A percentile compares a stretch with the other conserved stretches of the same genome.
phyloP scores from a whole-genome alignment of 1,140 invertebrate species.

The Reticulitermes speratus region DNA sequence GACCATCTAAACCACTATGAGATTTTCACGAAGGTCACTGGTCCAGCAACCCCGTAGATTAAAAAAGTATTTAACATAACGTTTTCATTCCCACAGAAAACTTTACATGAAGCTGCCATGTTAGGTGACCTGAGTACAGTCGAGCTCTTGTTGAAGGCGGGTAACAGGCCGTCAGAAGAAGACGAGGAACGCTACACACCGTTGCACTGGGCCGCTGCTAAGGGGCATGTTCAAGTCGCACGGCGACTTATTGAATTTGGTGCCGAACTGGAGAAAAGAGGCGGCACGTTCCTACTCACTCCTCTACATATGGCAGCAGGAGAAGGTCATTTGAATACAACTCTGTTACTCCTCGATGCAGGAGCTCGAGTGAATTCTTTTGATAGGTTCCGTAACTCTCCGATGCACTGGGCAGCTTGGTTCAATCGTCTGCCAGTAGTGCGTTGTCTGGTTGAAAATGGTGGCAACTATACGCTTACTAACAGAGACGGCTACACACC shows the following conservation, averaged over 20 bases:
- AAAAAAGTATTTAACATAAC: too few relatives aligned
- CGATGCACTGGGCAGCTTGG: neutral
- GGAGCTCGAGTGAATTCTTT: neutral
- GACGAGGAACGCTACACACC: neutral
- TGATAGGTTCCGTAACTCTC: neutral
- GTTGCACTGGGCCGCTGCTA: neutral
- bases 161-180: neutral
- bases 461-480: neutral
- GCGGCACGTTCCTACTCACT: neutral
- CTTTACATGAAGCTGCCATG: too few relatives aligned
- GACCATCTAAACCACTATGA: too few relatives aligned
- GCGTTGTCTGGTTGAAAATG: conserved; percentile 36
- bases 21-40: too few relatives aligned
- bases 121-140: too few relatives aligned
- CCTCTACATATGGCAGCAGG: neutral
- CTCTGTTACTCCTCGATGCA: neutral
- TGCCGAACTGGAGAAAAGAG: neutral
- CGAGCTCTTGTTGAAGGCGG: neutral
- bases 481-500: conserved; percentile 16
- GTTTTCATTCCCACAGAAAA: too few relatives aligned
- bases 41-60: too few relatives aligned
- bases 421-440: conserved; percentile 37
- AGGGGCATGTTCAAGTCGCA: neutral
- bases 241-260: neutral
- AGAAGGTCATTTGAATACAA: neutral